Evolutionary conservation across 2,113 vertebrate species (phyloP), one percentile per base, ranked within the genome.

Genomic region (Amblyornis subalaris): DNA sequence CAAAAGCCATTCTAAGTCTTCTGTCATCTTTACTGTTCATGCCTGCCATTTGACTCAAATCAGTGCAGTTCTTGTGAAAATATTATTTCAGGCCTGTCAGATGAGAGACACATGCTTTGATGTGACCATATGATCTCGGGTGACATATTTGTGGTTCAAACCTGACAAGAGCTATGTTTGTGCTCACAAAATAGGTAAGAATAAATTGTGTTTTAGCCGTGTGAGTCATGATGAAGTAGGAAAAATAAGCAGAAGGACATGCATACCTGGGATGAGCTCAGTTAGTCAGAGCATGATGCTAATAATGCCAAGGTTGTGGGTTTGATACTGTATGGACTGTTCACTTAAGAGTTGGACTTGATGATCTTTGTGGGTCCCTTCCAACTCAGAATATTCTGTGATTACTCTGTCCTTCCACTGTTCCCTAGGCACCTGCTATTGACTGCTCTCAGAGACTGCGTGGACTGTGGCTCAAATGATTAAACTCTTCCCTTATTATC

Each of bases 31-130:
- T 53, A 25, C 50, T 88, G 50, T 88, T 45, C 36, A 61, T 53
- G 83, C 58, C 7, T 90, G 83, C 76, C 2, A 1, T 83, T 92
- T 88, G 58, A 69, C 64, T 90, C 42, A 72, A 62, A 61, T 82
- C 66, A 54, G 58, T 51, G 45, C 45, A 57, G 48, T 61, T 85
- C 78, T 90, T 73, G 38, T 79, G 75, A 85, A 95, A 92, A 90
- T 83, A 53, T 76, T 90, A 80, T 95, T 94, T 88, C 90, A 94
- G 94, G 75, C 79, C 82, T 95, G 79, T 90, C 83, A 83, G 29
- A 80, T 66, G 57, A 65, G 58, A 73, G 48, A 61, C 50, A 40
- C 54, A 38, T 80, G 64, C 78, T 96, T 86, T 95, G 85, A 61
- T 91, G 60, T 91, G 79, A 86, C 77, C 88, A 48, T 79, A 33